Evolutionary conservation across 2,888 invertebrate species (phyloP).

Genomic region (Salticus scenicus): DNA sequence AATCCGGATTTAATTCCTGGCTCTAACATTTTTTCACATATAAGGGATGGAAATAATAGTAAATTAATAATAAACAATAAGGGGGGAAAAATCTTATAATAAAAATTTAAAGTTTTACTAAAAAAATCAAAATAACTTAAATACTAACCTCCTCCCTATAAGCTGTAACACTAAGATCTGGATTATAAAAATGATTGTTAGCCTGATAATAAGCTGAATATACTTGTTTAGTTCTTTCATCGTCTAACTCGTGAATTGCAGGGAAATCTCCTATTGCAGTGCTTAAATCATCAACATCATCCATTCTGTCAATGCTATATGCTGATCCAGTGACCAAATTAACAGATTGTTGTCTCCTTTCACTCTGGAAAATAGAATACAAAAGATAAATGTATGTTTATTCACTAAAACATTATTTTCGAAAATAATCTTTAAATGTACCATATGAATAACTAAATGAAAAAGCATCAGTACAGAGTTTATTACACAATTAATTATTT

Average conservation of each 20-base stretch:
- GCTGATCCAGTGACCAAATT: not conserved
- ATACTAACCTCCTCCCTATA: slow-evolving; percentile 53
- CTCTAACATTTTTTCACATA: too few species aligned
- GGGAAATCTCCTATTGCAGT: not conserved
- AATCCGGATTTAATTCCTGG: too few species aligned
- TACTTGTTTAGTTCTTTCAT: slow-evolving; percentile 25
- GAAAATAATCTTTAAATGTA: too few species aligned
- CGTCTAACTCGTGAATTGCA: slow-evolving; percentile 27
- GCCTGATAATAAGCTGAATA: slow-evolving; percentile 40
- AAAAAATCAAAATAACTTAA: too few species aligned
- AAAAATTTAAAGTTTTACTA: too few species aligned
- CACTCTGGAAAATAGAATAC: not conserved
- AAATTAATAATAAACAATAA: too few species aligned
- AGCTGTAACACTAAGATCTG: slow-evolving; percentile 32
- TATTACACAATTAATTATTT: too few species aligned
- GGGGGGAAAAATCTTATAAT: too few species aligned
- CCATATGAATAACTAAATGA: too few species aligned
- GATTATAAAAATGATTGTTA: slow-evolving; percentile 20
- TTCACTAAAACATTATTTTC: too few species aligned
- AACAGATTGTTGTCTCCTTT: not conserved
- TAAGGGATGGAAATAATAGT: too few species aligned
- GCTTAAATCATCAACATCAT: slow-evolving; percentile 49
- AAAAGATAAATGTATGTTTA: not conserved
- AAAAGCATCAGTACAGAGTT: too few species aligned
- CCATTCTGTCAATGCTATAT: slow-evolving; percentile 31